phyloP scores from a whole-genome alignment of 2,797 vertebrate species.

The Enteromius paludinosus region DNA sequence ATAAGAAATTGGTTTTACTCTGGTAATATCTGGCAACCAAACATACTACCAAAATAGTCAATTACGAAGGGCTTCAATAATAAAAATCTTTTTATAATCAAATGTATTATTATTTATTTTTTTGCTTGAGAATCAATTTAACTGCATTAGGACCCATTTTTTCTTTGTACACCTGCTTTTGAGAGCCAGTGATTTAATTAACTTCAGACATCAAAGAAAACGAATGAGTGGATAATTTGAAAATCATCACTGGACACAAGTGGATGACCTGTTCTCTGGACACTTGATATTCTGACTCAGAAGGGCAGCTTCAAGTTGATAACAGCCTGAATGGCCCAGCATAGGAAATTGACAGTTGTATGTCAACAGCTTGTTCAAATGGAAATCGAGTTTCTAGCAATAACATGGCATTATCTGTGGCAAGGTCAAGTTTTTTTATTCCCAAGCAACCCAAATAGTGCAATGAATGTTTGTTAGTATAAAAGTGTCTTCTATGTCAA shows the following conservation, averaged over 20 bases:
- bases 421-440: not conserved
- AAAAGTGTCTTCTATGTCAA: not conserved
- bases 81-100: not conserved
- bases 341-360: not conserved
- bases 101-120: not conserved
- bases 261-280: constrained; percentile 5
- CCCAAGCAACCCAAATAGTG: not conserved
- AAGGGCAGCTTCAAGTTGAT: not conserved
- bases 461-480: not conserved
- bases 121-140: not conserved
- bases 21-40: not conserved
- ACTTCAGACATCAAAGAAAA: constrained; percentile 3
- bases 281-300: not conserved
- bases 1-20: not conserved
- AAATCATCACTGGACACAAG: constrained; percentile 25
- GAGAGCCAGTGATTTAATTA: constrained; percentile 1
- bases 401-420: not conserved
- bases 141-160: not conserved
- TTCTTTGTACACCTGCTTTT: not conserved
- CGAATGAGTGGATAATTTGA: constrained; percentile 25
- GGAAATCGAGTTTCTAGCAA: not conserved
- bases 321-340: not conserved
- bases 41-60: not conserved
- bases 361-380: constrained; percentile 16
- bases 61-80: not conserved